phyloP scores from a whole-genome alignment of 2,888 invertebrate species.

The Trissolcus brochymenae region DNA sequence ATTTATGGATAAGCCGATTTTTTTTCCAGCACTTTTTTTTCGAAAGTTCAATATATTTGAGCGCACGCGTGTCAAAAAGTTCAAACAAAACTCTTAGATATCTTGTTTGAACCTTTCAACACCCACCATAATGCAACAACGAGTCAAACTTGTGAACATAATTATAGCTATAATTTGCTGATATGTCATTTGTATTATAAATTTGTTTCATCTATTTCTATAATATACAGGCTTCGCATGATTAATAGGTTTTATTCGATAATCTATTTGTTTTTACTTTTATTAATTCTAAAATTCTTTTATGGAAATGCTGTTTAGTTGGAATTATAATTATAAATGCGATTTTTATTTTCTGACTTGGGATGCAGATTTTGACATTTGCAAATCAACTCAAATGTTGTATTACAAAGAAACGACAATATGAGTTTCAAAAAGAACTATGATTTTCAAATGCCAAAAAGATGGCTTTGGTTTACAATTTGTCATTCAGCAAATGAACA shows the following conservation, averaged over 20 bases:
- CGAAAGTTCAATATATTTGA: slow-evolving; percentile 24
- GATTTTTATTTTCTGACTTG: slow-evolving; percentile 11
- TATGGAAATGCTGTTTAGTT: slow-evolving; percentile 19
- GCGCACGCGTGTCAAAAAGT: slow-evolving; percentile 9
- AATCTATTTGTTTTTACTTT: slow-evolving; percentile 19
- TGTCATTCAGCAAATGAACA: no score
- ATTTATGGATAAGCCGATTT: slow-evolving; percentile 18
- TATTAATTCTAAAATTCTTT: slow-evolving; percentile 7
- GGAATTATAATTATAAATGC: slow-evolving; percentile 21
- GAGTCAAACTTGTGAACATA: slow-evolving; percentile 23
- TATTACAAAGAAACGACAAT: no score
- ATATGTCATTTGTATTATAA: slow-evolving; percentile 44
- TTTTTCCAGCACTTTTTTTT: neutral
- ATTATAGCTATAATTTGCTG: slow-evolving; percentile 34
- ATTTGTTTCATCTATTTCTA: slow-evolving; percentile 37
- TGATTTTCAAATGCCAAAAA: no score
- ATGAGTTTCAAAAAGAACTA: no score
- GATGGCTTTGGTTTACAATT: no score
- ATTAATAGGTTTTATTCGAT: neutral
- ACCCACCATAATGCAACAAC: slow-evolving; percentile 20
- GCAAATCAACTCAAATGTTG: neutral
- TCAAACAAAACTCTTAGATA: neutral
- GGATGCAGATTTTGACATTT: slow-evolving; percentile 22
- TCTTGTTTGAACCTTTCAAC: neutral
- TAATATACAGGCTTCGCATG: slow-evolving; percentile 37